Conservation (phyloP, 1,140 invertebrate genomes). For the Andrena cerasifolii region DNA sequence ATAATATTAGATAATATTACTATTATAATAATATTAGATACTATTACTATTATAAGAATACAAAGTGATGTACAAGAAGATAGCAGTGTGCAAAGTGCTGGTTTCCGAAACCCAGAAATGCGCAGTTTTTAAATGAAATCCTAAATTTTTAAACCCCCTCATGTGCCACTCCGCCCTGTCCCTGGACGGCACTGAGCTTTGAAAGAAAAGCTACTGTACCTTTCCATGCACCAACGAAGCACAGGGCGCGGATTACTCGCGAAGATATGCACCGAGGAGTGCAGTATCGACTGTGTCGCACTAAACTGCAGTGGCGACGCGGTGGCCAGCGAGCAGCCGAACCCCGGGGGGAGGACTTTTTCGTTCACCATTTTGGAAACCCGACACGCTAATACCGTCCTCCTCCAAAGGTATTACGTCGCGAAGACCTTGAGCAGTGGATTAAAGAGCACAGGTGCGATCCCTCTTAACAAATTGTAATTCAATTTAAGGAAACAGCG, state of each 20-base stretch:
- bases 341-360: neutral
- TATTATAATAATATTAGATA: too few relatives aligned
- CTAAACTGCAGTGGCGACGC: constrained; percentile 29
- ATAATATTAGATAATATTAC: too few relatives aligned
- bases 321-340: neutral
- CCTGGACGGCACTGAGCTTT: too few relatives aligned
- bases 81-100: too few relatives aligned
- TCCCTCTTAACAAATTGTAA: constrained; percentile 35
- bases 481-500: constrained; percentile 35
- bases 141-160: too few relatives aligned
- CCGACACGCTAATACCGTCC: neutral
- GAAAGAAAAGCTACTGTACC: too few relatives aligned
- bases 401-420: neutral
- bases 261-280: neutral
- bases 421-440: constrained; percentile 36
- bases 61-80: too few relatives aligned
- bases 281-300: neutral
- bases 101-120: too few relatives aligned
- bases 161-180: too few relatives aligned
- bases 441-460: constrained; percentile 29
- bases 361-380: neutral
- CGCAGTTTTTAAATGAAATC: neutral
- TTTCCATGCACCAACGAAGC: neutral
- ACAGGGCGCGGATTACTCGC: neutral
- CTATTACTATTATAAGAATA: too few relatives aligned